Evolutionary conservation across 2,888 invertebrate genomes (phyloP).

Genomic region (Furcula furcula): DNA sequence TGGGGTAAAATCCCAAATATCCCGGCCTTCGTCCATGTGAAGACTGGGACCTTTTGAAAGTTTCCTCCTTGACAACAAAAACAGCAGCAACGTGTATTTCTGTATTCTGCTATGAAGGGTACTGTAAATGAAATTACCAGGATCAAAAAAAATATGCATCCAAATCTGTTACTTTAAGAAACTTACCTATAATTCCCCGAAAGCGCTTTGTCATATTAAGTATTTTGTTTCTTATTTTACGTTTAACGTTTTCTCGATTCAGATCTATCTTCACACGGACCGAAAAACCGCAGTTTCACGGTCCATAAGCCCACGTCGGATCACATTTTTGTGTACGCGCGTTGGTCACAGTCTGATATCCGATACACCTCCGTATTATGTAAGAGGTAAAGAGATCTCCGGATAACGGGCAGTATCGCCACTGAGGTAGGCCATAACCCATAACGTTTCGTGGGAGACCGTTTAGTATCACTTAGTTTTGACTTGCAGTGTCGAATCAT

Average conservation of each 20-base stretch:
- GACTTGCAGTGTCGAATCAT: slow-evolving; percentile 58
- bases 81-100: too few species aligned
- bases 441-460: slow-evolving; percentile 57
- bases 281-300: slow-evolving; percentile 57
- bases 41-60: too few species aligned
- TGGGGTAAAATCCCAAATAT: too few species aligned
- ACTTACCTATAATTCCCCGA: too few species aligned
- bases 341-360: slow-evolving; percentile 45
- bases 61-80: too few species aligned
- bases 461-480: slow-evolving; percentile 45
- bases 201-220: too few species aligned
- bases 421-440: slow-evolving; percentile 63
- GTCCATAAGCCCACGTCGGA: slow-evolving; percentile 54
- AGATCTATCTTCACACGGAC: slow-evolving; percentile 33
- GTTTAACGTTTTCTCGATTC: slow-evolving; percentile 9
- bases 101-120: too few species aligned
- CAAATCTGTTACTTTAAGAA: too few species aligned
- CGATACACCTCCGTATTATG: slow-evolving; percentile 53
- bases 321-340: slow-evolving; percentile 46
- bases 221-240: slow-evolving; percentile 7
- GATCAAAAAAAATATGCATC: too few species aligned
- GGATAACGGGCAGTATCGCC: slow-evolving; percentile 53
- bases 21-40: too few species aligned
- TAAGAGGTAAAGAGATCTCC: slow-evolving; percentile 52
- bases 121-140: too few species aligned